Conservation (phyloP, 2,797 vertebrate species). For the Buceros bicornis region DNA sequence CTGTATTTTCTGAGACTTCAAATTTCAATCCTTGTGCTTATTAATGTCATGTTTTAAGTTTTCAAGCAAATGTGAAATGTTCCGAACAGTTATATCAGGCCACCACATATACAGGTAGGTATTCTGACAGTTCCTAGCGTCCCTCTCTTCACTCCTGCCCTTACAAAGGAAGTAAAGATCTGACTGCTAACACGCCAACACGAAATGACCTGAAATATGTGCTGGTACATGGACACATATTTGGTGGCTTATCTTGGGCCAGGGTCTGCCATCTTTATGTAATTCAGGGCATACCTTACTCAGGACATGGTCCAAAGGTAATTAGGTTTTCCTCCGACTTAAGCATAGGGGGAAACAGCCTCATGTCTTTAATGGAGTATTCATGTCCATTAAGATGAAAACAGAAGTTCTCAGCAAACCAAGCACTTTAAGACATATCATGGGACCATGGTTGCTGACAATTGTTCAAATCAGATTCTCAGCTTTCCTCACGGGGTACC, state of each 20-base stretch:
- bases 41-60: neutral
- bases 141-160: neutral
- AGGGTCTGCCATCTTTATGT: neutral
- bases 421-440: neutral
- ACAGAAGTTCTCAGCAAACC: neutral
- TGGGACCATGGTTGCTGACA: neutral
- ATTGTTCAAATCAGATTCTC: neutral
- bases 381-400: neutral
- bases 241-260: neutral
- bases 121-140: neutral
- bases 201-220: neutral
- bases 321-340: neutral
- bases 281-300: neutral
- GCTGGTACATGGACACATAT: neutral
- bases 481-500: neutral
- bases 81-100: neutral
- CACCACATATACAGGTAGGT: neutral
- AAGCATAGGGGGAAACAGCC: neutral
- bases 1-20: neutral
- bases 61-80: neutral
- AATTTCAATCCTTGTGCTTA: neutral
- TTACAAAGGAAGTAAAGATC: neutral
- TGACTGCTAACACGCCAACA: neutral
- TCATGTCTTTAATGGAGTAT: neutral
- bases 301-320: neutral